Percentiles rank a stretch among this genome's conserved stretches.
phyloP scores from a whole-genome alignment of 2,888 invertebrate species.

The Coelogynopora nodosa region DNA sequence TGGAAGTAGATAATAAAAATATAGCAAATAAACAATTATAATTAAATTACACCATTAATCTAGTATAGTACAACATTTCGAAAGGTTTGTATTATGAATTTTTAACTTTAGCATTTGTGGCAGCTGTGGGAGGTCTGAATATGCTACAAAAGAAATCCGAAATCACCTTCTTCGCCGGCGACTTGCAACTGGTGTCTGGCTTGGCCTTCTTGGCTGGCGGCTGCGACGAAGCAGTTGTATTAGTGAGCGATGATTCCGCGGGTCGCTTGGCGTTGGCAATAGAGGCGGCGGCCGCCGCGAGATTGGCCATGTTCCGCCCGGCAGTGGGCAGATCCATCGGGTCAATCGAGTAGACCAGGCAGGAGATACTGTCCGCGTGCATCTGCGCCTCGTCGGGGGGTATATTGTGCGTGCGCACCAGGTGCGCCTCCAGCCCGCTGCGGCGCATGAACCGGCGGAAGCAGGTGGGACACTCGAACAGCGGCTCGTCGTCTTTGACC shows the following conservation, averaged over 20 bases:
- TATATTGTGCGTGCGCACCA: neutral
- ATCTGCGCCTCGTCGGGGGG: neutral
- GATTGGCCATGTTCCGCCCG: neutral
- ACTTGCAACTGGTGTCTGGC: neutral
- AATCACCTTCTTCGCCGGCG: neutral
- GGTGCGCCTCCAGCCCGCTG: neutral
- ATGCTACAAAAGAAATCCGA: too few species aligned
- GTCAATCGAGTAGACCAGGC: neutral
- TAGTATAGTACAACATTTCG: too few species aligned
- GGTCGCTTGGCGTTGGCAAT: neutral
- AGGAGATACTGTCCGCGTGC: constrained; percentile 18
- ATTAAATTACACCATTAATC: too few species aligned
- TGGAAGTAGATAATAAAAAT: too few species aligned
- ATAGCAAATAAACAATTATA: too few species aligned
- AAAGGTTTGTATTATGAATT: too few species aligned
- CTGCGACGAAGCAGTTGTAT: too few species aligned
- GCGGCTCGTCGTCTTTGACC: neutral
- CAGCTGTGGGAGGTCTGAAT: too few species aligned
- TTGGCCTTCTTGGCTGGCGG: neutral
- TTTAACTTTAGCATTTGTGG: too few species aligned
- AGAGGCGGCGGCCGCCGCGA: neutral
- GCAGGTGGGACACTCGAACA: neutral
- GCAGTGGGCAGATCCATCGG: neutral
- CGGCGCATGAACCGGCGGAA: constrained; percentile 1
- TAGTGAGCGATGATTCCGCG: neutral